Conservation (phyloP, 2,888 invertebrate genomes). For the Drosophila mimica region DNA sequence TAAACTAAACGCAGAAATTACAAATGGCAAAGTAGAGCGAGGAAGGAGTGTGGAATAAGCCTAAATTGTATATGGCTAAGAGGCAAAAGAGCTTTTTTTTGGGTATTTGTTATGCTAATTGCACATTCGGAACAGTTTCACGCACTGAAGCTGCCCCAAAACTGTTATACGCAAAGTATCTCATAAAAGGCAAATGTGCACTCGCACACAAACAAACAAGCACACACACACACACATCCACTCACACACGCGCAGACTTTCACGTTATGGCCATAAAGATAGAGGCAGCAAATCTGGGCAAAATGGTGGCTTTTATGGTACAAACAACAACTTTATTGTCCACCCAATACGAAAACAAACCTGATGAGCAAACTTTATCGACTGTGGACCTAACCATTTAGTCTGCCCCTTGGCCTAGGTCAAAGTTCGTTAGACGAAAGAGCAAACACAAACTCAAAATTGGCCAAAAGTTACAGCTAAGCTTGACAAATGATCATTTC, state of each 20-base stretch:
- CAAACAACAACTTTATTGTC: conserved; percentile 48
- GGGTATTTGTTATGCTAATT: conserved; percentile 43
- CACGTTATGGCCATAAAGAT: conserved; percentile 42
- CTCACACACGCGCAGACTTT: not conserved
- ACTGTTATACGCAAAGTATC: conserved; percentile 46
- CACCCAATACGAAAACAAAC: conserved; percentile 10
- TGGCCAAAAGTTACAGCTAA: conserved; percentile 17
- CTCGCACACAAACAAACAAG: conserved; percentile 3
- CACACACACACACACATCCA: not conserved
- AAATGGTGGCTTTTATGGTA: conserved; percentile 42
- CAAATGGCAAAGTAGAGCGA: not conserved
- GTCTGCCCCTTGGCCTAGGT: conserved; percentile 37
- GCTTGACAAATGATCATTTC: conserved; percentile 34
- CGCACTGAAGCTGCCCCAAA: conserved; percentile 42
- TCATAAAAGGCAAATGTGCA: conserved; percentile 48
- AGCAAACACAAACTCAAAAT: conserved; percentile 22
- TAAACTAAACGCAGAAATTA: conserved; percentile 2
- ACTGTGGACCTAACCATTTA: not conserved
- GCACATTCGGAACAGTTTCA: conserved; percentile 23
- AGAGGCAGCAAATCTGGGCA: conserved; percentile 51
- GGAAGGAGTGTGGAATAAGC: not conserved
- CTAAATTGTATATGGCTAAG: conserved; percentile 8
- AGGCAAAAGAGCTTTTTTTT: not conserved
- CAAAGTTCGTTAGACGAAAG: conserved; percentile 34
- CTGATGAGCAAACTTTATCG: conserved; percentile 25